phyloP scores from a whole-genome alignment of 2,797 vertebrate species.

The Vespertilio murinus region DNA sequence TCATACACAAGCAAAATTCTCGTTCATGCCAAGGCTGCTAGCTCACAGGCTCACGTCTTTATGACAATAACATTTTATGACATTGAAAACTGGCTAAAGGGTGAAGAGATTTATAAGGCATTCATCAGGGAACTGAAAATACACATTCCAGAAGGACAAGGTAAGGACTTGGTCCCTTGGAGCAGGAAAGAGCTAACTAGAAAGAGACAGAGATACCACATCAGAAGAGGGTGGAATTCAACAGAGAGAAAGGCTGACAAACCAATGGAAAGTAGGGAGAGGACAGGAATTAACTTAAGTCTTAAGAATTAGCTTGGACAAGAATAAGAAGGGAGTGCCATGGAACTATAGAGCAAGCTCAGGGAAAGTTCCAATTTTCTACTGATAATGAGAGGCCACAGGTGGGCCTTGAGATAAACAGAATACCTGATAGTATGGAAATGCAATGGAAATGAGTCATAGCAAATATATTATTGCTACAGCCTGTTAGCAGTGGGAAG shows the following conservation, averaged over 20 bases:
- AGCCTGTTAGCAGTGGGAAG: not conserved
- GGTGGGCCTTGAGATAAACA: not conserved
- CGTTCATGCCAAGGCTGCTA: not conserved
- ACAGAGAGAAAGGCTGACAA: not conserved
- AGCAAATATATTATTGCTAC: not conserved
- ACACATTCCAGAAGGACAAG: not conserved
- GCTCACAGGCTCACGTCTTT: not conserved
- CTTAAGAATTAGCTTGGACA: not conserved
- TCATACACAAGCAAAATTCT: not conserved
- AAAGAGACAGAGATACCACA: accelerated
- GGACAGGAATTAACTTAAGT: not conserved
- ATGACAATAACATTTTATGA: not conserved
- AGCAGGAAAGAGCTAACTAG: not conserved
- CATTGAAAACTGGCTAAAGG: not conserved
- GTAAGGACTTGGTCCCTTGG: not conserved
- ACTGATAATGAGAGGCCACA: not conserved
- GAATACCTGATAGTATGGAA: not conserved
- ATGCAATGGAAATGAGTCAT: not conserved
- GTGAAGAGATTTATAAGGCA: not conserved
- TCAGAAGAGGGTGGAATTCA: not conserved
- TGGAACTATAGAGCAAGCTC: not conserved
- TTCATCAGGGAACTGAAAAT: not conserved
- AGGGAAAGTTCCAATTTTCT: not conserved
- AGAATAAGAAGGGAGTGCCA: accelerated
- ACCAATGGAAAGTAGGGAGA: not conserved